Conservation (phyloP, 1,140 invertebrate species). For the Sinella curviseta region DNA sequence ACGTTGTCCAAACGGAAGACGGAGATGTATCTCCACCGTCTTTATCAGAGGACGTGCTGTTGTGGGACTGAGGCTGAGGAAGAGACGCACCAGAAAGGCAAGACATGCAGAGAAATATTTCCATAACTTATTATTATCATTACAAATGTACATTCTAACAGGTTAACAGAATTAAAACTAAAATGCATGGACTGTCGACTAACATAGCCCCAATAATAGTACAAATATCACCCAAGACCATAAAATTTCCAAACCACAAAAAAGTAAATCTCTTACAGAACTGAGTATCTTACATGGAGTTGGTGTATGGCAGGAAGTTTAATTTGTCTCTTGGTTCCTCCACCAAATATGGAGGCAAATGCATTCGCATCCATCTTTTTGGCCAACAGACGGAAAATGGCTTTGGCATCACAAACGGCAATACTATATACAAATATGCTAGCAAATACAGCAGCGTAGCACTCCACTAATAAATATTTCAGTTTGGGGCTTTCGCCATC, state of each 20-base stretch:
- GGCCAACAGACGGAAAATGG: slow-evolving; percentile 83
- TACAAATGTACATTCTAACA: too few species aligned
- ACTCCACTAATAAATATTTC: slow-evolving; percentile 86
- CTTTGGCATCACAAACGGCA: slow-evolving; percentile 89
- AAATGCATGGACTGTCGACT: too few species aligned
- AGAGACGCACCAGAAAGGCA: slow-evolving; percentile 14
- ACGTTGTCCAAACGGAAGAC: slow-evolving; percentile 48
- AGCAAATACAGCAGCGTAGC: slow-evolving; percentile 88
- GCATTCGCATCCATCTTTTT: slow-evolving; percentile 77
- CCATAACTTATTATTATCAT: not conserved
- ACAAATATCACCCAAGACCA: not conserved
- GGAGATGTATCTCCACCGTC: slow-evolving; percentile 48
- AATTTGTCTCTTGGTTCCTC: slow-evolving; percentile 86
- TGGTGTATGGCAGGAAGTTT: slow-evolving; percentile 64
- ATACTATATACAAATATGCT: slow-evolving; percentile 89
- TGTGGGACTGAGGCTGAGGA: slow-evolving; percentile 44
- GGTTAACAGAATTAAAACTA: too few species aligned
- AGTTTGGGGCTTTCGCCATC: slow-evolving; percentile 94
- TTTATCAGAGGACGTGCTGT: slow-evolving; percentile 43
- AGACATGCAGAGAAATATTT: slow-evolving; percentile 1
- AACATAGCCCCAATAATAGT: not conserved
- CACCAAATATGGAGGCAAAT: slow-evolving; percentile 89
- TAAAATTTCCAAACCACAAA: not conserved
- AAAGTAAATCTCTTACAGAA: not conserved
- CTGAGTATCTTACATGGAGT: slow-evolving; percentile 39